A percentile compares a stretch with the other conserved stretches of the same genome.
These are phyloP conservation scores for Clanis bilineata DNA, from an alignment of 2,888 invertebrate species.

Conservation along the genomic window DNA sequence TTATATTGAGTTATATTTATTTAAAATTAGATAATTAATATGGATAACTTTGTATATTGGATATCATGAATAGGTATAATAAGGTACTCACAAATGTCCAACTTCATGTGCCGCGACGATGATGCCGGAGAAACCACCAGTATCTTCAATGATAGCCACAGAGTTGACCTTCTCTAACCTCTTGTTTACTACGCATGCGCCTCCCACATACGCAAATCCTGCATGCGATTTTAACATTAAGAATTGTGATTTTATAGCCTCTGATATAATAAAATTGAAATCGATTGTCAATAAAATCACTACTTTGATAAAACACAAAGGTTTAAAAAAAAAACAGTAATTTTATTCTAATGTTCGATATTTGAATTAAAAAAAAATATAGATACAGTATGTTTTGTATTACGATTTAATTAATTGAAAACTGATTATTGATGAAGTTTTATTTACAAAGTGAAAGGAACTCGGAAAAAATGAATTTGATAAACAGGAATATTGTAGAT, in stretches of 20 bases:
- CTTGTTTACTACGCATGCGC: conserved; percentile 97
- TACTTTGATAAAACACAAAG: no score
- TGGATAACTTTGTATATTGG: no score
- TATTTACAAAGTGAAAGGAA: neutral
- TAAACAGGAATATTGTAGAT: neutral
- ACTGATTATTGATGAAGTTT: neutral
- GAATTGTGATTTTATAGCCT: neutral
- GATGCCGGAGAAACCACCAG: conserved; percentile 97
- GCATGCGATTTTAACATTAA: conserved; percentile 29
- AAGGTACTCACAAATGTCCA: conserved; percentile 97
- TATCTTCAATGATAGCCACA: conserved; percentile 97
- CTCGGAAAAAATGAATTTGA: neutral
- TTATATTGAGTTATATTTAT: no score
- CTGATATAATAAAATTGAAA: no score
- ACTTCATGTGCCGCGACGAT: conserved; percentile 98
- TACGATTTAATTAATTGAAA: neutral
- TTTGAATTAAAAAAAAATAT: no score
- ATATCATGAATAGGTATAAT: no score
- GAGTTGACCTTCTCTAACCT: conserved; percentile 97
- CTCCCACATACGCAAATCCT: conserved; percentile 98
- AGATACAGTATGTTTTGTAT: no score
- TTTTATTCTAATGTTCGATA: no score
- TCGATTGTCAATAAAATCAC: no score
- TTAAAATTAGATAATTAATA: no score
- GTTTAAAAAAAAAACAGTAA: no score